Conservation (phyloP, 2,113 vertebrate genomes). For the Balaeniceps rex region DNA sequence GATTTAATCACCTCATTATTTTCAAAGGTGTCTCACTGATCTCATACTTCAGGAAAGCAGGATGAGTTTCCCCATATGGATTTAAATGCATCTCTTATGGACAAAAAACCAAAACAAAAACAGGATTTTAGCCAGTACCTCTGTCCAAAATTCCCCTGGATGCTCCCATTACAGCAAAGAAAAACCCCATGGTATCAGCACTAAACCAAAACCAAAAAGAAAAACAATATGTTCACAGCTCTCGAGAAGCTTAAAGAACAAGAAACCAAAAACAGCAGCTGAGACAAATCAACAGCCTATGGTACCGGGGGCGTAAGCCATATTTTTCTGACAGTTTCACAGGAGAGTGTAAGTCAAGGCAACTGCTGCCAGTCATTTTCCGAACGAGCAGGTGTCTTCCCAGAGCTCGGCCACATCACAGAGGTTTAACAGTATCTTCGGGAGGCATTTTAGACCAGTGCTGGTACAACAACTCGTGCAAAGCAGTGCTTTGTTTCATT, state of each 20-base stretch:
- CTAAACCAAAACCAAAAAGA: neutral
- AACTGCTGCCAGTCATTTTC: neutral
- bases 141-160: neutral
- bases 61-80: neutral
- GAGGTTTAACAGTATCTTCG: neutral
- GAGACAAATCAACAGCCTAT: neutral
- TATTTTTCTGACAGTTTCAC: constrained; percentile 31
- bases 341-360: neutral
- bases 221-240: neutral
- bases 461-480: neutral
- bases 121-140: neutral
- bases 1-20: neutral
- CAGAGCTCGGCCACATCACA: neutral
- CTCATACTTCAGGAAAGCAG: neutral
- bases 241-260: neutral
- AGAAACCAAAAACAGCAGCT: constrained; percentile 17
- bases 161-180: neutral
- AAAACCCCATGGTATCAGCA: neutral
- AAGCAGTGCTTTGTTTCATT: neutral
- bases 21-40: neutral
- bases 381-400: neutral
- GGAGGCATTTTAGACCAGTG: neutral
- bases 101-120: no score
- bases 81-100: neutral
- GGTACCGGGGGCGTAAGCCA: neutral